Evolutionary conservation across 1,140 invertebrate species (phyloP), one percentile per base, ranked within the genome.

Genomic region (Apolygus lucorum): DNA sequence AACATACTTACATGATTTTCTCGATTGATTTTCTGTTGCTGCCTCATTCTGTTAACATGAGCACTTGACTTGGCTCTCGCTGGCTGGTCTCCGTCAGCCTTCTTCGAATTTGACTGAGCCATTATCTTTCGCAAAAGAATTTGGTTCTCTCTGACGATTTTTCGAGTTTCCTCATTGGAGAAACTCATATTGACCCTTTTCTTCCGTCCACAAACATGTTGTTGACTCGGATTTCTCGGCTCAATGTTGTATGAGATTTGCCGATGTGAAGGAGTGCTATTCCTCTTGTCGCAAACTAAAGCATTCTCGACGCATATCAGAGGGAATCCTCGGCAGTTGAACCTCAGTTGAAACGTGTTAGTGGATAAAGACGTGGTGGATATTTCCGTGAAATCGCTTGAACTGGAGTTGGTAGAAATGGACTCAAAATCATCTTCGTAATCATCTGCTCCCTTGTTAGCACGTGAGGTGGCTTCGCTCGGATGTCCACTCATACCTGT

Each of bases 121-220:
- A 59, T 59, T 8, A 59, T 59, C 22, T 59, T 59, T 21, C 22
- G 8, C 54, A 59, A 59, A 13, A 59, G 54, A 4, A 59, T 59
- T 59, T 59, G 8, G 54, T 59, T 59, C 22, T 59, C 54, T 22
- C 54, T 13, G 22, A 59, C 22, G 11, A 59, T 59, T 24, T 59
- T 59, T 11, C 54, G 11, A 8, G 22, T 59, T 21, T 59, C 54
- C 22, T 59, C 54, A 21, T 59, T 59, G 54, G 54, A 59, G 22
- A 59, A 59, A 59, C 54, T 59, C 54, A 59, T 59, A 22, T 59
- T 59, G 4, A 59, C 22, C 22, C 54, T 59, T 4, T 59, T 59
- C 4, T 24, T 24, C 11, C 54, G 54, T 4, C 11, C 11, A 17
- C 34, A 8, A 59, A 42, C 34, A 42, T 4, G 4, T 42, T 42